phyloP scores from a whole-genome alignment of 2,113 vertebrate species.

The Ardeotis arabs region DNA sequence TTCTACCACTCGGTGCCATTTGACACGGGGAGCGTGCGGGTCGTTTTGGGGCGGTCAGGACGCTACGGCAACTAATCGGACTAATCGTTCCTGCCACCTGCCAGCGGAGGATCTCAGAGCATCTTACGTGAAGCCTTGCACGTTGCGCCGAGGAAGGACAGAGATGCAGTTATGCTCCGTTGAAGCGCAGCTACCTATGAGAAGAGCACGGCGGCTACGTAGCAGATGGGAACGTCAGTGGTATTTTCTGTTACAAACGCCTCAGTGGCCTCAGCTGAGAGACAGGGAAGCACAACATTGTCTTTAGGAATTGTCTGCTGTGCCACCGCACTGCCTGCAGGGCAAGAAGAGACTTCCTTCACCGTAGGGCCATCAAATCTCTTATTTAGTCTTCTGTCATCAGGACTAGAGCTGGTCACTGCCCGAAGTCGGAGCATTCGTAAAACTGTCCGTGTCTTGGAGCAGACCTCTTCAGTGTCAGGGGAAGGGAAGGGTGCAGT shows the following conservation, averaged over 20 bases:
- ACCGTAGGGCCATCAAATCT: neutral
- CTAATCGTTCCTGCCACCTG: neutral
- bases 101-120: neutral
- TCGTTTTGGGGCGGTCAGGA: neutral
- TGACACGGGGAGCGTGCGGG: fast-evolving
- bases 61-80: neutral
- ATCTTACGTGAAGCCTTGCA: neutral
- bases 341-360: neutral
- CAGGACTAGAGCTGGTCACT: neutral
- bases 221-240: fast-evolving
- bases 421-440: fast-evolving
- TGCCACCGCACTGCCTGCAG: neutral
- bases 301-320: neutral
- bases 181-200: neutral
- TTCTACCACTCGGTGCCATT: neutral
- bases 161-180: neutral
- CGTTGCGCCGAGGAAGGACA: neutral
- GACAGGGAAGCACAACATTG: fast-evolving
- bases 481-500: neutral
- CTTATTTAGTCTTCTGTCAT: neutral
- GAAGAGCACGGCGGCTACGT: neutral
- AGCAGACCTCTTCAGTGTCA: neutral
- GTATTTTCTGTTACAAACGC: neutral
- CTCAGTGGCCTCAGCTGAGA: neutral
- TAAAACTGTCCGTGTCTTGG: neutral